Conservation (phyloP, 1,140 invertebrate genomes). For the Pseudobourletiella spinata region DNA sequence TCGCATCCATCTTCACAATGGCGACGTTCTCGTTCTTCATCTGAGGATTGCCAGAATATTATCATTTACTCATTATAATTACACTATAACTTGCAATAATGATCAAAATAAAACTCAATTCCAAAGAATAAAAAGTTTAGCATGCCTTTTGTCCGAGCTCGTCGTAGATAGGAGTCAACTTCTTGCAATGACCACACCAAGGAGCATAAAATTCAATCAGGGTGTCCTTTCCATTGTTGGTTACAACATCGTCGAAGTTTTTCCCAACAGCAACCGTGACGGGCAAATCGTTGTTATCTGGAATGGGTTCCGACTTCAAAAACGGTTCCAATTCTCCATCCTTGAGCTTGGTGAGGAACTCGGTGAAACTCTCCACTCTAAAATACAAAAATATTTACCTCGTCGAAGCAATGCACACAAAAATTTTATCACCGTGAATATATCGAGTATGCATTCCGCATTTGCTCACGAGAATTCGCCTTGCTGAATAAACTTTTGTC, state of each 20-base stretch:
- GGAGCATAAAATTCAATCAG: slow-evolving; percentile 97
- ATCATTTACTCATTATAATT: no score
- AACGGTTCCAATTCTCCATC: slow-evolving; percentile 79
- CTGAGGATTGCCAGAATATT: no score
- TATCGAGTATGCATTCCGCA: background rate
- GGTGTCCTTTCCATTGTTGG: slow-evolving; percentile 83
- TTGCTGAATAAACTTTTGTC: slow-evolving; percentile 82
- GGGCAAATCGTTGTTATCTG: slow-evolving; percentile 69
- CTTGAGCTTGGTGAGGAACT: slow-evolving; percentile 80
- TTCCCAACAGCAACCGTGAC: slow-evolving; percentile 91
- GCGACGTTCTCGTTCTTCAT: slow-evolving; percentile 77
- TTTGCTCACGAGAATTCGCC: slow-evolving; percentile 72
- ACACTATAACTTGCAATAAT: no score
- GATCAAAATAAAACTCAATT: no score
- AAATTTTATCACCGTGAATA: background rate
- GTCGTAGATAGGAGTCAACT: slow-evolving; percentile 84
- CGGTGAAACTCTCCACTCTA: slow-evolving; percentile 73
- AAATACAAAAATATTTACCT: slow-evolving; percentile 39
- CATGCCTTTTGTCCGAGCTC: slow-evolving; percentile 82
- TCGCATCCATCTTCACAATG: slow-evolving; percentile 97
- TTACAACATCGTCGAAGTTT: slow-evolving; percentile 93
- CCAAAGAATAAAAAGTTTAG: slow-evolving; percentile 21
- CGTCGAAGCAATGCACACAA: no score
- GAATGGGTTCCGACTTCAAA: slow-evolving; percentile 90
- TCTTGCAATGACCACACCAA: slow-evolving; percentile 99